Conservation (phyloP, 2,113 vertebrate species). For the Bucco capensis region DNA sequence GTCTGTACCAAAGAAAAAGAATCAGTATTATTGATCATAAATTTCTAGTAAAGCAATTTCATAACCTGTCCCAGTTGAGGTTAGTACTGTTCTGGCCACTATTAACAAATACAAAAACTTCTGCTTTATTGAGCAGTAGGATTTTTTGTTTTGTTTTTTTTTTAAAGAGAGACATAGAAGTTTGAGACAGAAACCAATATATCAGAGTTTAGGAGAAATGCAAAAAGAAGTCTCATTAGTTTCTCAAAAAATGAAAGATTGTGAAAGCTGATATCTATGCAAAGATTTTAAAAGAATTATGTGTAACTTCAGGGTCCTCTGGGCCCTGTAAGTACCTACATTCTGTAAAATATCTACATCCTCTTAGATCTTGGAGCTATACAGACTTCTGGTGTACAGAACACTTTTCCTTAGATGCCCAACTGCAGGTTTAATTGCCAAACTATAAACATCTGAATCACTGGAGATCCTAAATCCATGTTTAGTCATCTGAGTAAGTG, state of each 20-base stretch:
- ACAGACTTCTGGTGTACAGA: neutral
- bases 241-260: neutral
- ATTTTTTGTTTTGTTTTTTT: neutral
- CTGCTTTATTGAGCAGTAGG: neutral
- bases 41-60: neutral
- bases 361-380: neutral
- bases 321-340: neutral
- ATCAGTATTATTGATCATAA: neutral
- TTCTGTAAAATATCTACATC: neutral
- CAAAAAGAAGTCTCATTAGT: neutral
- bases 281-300: neutral
- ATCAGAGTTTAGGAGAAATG: neutral
- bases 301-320: neutral
- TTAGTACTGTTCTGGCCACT: neutral
- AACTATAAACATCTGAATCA: neutral
- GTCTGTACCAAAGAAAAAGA: neutral
- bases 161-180: neutral
- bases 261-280: neutral
- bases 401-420: neutral
- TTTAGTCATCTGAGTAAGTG: constrained; percentile 1
- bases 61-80: neutral
- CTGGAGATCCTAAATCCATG: constrained; percentile 6
- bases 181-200: neutral
- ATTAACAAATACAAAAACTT: neutral
- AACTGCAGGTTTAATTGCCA: neutral